Percentiles rank a stretch among this genome's conserved stretches.
phyloP scores from a whole-genome alignment of 2,113 vertebrate species.

The Cynocephalus volans region DNA sequence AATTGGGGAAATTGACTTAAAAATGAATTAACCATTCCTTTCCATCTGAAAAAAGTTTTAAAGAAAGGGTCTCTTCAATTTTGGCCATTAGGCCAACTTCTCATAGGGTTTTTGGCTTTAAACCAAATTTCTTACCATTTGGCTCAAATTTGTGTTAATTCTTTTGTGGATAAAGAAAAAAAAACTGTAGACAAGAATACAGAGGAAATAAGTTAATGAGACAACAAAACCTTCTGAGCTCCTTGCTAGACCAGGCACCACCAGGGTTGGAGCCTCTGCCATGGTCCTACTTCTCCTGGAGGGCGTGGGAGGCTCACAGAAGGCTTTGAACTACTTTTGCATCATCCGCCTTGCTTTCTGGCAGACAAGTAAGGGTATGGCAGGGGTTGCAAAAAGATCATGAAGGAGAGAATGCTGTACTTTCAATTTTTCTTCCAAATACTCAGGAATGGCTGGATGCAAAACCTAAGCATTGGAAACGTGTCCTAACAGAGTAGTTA shows the following conservation, averaged over 20 bases:
- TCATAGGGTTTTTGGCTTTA: neutral
- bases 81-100: neutral
- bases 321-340: neutral
- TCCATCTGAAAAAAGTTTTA: neutral
- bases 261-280: accelerated
- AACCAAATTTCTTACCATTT: neutral
- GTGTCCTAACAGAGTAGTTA: slow-evolving; percentile 7
- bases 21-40: neutral
- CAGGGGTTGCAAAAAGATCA: neutral
- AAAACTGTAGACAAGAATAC: neutral
- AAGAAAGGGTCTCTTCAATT: neutral
- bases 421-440: slow-evolving; percentile 20
- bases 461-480: slow-evolving; percentile 50
- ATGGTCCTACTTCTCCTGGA: neutral
- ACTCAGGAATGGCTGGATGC: neutral
- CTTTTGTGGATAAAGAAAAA: slow-evolving; percentile 27
- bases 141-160: neutral
- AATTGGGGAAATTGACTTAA: slow-evolving; percentile 19
- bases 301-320: accelerated
- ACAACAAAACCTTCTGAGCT: neutral
- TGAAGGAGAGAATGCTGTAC: neutral
- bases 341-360: neutral
- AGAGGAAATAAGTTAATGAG: neutral
- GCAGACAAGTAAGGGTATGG: neutral
- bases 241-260: neutral